Base-by-base conservation (phyloP, 2,113 vertebrate species). In the Nannobrachium achirus region DNA sequence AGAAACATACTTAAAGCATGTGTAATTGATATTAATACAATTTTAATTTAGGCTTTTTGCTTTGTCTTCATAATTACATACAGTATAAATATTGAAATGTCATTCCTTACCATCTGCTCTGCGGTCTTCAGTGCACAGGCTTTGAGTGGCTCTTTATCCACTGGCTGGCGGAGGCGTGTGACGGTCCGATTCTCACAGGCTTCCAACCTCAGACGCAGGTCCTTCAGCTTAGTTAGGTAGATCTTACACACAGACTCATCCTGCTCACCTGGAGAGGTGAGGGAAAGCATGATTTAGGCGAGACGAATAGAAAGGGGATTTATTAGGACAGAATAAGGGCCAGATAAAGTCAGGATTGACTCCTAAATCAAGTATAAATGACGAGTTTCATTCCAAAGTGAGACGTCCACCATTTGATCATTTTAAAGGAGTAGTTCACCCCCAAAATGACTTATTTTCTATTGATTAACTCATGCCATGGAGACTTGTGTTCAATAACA, bases 151-250 rank as follows among this genome's bases (percentile, higher is more conserved):
- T 99, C 95, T 1, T 92, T 92, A 79, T 96, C 94, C 0, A 96
- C 88, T 0, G 94, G 93, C 79, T 94, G 92, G 3, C 95, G 93
- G 13, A 99, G 92, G 0, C 90, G 92, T 5, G 92, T 93, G 68
- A 96, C 88, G 0, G 94, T 98, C 19, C 95, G 92, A 0, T 80
- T 90, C 89, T 98, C 96, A 0, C 95, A 98, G 61, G 87, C 82
- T 56, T 99, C 96, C 71, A 99, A 92, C 84, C 89, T 94, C 87
- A 98, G 90, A 0, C 95, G 93, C 19, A 98, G 92, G 81, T 98
- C 95, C 73, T 93, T 95, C 83, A 98, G 93, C 84, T 95, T 93
- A 0, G 92, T 95, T 88, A 98, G 94, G 87, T 93, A 96, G 40
- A 73, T 95, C 83, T 83, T 93, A 50, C 96, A 98, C 45, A 94